Evolutionary conservation across 2,888 invertebrate genomes (phyloP).

Genomic region (Xanthorhoe designata): DNA sequence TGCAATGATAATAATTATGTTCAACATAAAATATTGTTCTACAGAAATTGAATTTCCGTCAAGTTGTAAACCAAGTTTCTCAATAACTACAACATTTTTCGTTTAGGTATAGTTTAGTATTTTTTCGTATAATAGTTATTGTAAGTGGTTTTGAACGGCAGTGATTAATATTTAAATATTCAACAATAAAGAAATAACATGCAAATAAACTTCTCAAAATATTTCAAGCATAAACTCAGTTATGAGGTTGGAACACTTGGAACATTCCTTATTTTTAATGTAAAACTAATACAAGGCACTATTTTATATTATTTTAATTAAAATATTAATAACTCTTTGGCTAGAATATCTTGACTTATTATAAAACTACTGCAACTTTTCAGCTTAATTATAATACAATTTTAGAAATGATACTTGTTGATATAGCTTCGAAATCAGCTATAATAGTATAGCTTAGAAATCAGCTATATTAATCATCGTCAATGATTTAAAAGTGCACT

Average conservation of each 20-base stretch:
- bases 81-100: no score
- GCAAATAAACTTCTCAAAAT: conserved; percentile 42
- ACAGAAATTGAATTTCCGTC: no score
- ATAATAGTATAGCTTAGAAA: neutral
- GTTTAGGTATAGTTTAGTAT: no score
- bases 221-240: conserved; percentile 39
- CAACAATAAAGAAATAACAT: conserved; percentile 40
- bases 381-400: neutral
- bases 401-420: neutral
- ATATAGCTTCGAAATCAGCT: neutral
- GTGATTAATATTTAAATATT: conserved; percentile 39
- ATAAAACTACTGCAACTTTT: conserved; percentile 41
- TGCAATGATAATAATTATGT: no score
- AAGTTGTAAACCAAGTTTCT: no score
- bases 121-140: no score
- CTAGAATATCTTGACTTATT: conserved; percentile 39
- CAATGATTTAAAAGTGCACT: neutral
- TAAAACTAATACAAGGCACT: conserved; percentile 56
- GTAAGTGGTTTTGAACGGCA: conserved; percentile 45
- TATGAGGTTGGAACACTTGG: conserved; percentile 56
- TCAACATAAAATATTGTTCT: no score
- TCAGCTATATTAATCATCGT: neutral
- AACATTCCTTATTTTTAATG: conserved; percentile 56
- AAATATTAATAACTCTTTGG: conserved; percentile 48
- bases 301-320: conserved; percentile 51